Conservation (phyloP, 2,888 invertebrate species). For the Eledone cirrhosa region DNA sequence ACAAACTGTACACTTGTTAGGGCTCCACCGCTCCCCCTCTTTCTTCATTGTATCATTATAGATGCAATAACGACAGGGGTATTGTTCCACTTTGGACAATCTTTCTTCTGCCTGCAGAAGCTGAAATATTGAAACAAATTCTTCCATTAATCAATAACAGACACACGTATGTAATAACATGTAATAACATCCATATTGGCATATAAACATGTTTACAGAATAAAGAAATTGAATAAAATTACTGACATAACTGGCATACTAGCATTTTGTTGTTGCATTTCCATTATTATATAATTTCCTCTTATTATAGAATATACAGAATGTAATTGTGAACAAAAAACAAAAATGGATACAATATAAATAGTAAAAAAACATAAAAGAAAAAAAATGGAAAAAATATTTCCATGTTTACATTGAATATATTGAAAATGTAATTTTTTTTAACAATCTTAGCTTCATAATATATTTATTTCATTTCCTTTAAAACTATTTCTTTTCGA, state of each 20-base stretch:
- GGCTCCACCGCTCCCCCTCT: slow-evolving; percentile 86
- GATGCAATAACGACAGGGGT: slow-evolving; percentile 89
- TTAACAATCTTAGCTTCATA: too few species aligned
- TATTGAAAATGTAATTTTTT: too few species aligned
- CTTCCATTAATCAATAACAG: neutral
- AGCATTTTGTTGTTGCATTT: neutral
- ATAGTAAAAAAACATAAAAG: too few species aligned
- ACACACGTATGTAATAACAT: neutral
- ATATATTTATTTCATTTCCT: too few species aligned
- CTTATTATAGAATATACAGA: neutral
- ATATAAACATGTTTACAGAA: neutral
- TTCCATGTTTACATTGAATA: too few species aligned
- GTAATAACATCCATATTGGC: neutral
- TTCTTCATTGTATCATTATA: slow-evolving; percentile 82
- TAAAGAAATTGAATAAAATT: neutral
- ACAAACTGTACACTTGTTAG: slow-evolving; percentile 83
- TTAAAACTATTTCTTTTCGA: too few species aligned
- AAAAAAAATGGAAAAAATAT: neutral
- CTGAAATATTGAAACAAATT: slow-evolving; percentile 69
- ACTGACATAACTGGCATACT: neutral
- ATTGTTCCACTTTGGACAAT: slow-evolving; percentile 82
- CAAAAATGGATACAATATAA: too few species aligned
- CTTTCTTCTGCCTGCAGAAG: slow-evolving; percentile 83
- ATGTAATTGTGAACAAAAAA: neutral
- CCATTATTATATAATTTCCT: neutral